These are phyloP conservation scores for Dallia pectoralis DNA, from an alignment of 2,797 vertebrate species.

Conservation along the genomic window DNA sequence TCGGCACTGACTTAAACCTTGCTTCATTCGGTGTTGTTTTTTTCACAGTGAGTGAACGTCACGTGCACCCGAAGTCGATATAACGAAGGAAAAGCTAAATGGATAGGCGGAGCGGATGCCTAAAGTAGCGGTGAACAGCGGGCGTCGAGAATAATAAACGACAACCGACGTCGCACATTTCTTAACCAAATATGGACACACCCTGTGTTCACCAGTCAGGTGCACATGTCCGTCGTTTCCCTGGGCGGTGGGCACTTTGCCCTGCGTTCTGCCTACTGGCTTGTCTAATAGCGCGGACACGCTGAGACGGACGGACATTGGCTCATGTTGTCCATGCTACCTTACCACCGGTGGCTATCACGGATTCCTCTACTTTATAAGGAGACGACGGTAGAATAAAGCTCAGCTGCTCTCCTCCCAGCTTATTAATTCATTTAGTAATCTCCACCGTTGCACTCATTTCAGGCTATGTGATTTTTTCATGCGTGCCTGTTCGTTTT, in stretches of 20 bases:
- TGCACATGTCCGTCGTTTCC: conserved; percentile 5
- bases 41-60: neutral
- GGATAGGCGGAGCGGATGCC: neutral
- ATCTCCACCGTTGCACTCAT: neutral
- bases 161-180: neutral
- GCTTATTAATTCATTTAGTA: conserved; percentile 21
- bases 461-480: too few relatives aligned
- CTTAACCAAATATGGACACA: conserved; percentile 20
- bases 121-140: neutral
- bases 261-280: conserved; percentile 8
- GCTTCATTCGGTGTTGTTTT: neutral
- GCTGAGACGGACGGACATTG: neutral
- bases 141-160: conserved; percentile 4
- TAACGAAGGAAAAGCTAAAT: neutral
- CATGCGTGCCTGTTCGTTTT: too few relatives aligned
- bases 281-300: neutral
- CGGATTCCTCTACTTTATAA: conserved; percentile 50
- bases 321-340: conserved; percentile 5
- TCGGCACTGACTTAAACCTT: neutral
- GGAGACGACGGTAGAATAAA: conserved; percentile 32
- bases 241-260: neutral
- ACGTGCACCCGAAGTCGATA: neutral
- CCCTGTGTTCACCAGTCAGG: neutral
- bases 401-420: conserved; percentile 2
- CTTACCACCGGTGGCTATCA: conserved; percentile 13